Base-by-base conservation (phyloP, 2,888 invertebrate genomes). In the Harpalus rufipes region DNA sequence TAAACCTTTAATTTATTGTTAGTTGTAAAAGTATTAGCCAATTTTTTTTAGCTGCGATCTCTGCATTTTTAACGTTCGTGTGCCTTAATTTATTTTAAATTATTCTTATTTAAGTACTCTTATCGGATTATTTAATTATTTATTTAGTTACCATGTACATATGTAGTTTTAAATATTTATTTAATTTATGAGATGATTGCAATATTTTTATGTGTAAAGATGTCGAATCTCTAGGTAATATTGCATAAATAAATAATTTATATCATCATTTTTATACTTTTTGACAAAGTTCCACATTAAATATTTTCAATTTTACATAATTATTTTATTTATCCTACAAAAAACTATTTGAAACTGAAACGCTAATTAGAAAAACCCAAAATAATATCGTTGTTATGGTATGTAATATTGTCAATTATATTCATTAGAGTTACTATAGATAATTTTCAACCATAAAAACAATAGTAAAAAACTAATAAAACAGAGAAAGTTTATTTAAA, bases 11-110 rank as follows among this genome's bases (percentile, higher is more conserved):
- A 68, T 68, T 68, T 68, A 68, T 14, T 39, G 41, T 68, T 32
- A 68, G 32, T 68, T 68, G 1, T 32, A 32, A 32, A 32, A 74
- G 41, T 74, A 44, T 41, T 74, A 74, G 72, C 18, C 16, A 68
- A 68, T 68, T 68, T 32, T 41, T 41, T 72, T 74, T 74, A 44
- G 72, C 72, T 68, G 44, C 16, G 72, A 74, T 12, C 18, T 44
- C 16, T n/a, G 8, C 16, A 2, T 10, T 41, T 41, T 44, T 4
- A 32, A 51, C 51, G 72, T 74, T 58, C 58, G 58, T 78, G 81
- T 81, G 72, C 72, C 81, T 81, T 81, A 81, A 81, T 81, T 81
- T 81, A 81, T 81, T 81, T 81, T 81, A 68, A 81, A 51, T 81
- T 81, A 81, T 81, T 81, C 41, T 65, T 68, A 65, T 65, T 81